Conservation (phyloP, 1,140 invertebrate genomes). For the Ditylenchus dipsaci region DNA sequence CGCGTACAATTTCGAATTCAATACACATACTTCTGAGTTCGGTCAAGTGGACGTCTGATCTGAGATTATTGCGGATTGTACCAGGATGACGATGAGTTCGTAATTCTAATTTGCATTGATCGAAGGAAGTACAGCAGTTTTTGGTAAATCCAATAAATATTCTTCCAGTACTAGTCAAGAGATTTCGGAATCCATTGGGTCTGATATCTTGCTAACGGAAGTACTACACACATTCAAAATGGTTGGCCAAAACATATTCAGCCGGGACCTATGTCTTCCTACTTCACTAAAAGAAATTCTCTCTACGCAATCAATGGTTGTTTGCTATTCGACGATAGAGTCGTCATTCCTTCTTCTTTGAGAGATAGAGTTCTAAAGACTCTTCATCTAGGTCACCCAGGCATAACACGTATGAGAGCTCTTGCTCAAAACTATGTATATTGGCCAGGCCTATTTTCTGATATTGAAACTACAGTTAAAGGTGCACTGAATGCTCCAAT, state of each 20-base stretch:
- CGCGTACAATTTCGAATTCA: constrained; percentile 15
- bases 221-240: not conserved
- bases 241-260: not conserved
- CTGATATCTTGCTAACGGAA: not conserved
- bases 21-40: constrained; percentile 18
- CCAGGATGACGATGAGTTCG: constrained; percentile 13
- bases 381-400: constrained; percentile 62
- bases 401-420: constrained; percentile 62
- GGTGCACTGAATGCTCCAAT: not conserved
- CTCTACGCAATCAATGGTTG: not conserved
- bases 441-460: constrained; percentile 16
- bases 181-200: not conserved
- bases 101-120: not conserved
- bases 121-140: constrained; percentile 1
- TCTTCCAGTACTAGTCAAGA: not conserved
- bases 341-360: constrained; percentile 60
- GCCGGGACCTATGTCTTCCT: not conserved
- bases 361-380: constrained; percentile 57
- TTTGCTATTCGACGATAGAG: constrained; percentile 51
- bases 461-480: constrained; percentile 16
- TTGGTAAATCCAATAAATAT: not conserved
- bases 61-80: constrained; percentile 2
- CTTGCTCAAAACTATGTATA: constrained; percentile 57
- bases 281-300: too few species aligned
- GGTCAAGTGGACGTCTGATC: constrained; percentile 13